These are phyloP conservation scores for Triplophysa dalaica DNA, from an alignment of 2,113 vertebrate genomes.

Conservation along the genomic window DNA sequence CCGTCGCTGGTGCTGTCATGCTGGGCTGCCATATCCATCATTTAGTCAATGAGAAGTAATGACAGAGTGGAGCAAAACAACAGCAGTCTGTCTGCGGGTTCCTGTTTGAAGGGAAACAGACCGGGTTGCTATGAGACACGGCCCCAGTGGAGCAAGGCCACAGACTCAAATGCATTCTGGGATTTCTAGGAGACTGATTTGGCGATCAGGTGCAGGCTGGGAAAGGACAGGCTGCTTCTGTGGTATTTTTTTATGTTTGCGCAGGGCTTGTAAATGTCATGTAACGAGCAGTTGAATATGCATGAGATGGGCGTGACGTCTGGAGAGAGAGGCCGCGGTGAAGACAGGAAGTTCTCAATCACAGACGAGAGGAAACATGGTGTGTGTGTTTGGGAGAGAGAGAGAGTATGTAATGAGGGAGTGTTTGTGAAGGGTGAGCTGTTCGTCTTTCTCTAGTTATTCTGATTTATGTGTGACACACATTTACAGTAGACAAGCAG, in stretches of 20 bases:
- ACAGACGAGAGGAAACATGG: slow-evolving; percentile 40
- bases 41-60: slow-evolving; percentile 54
- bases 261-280: slow-evolving; percentile 34
- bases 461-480: slow-evolving; percentile 80
- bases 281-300: slow-evolving; percentile 54
- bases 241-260: slow-evolving; percentile 2
- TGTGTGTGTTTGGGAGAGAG: slow-evolving; percentile 27
- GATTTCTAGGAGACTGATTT: neutral
- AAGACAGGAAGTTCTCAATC: slow-evolving; percentile 56
- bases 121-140: slow-evolving; percentile 60
- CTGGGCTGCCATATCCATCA: slow-evolving; percentile 65
- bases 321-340: slow-evolving; percentile 15
- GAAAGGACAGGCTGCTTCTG: slow-evolving; percentile 18
- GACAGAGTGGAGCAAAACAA: slow-evolving; percentile 58
- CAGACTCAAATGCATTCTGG: slow-evolving; percentile 47
- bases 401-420: slow-evolving; percentile 58
- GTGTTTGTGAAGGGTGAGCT: slow-evolving; percentile 73
- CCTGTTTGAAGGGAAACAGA: slow-evolving; percentile 64
- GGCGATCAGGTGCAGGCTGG: slow-evolving; percentile 25
- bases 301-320: neutral
- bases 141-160: slow-evolving; percentile 60
- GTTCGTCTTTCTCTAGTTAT: slow-evolving; percentile 76
- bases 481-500: slow-evolving; percentile 75
- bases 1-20: slow-evolving; percentile 54
- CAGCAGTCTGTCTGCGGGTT: slow-evolving; percentile 58